Percentiles rank a stretch among this genome's conserved stretches.
Conservation (phyloP, 2,888 invertebrate genomes). For the Drosophila glabriapex region DNA sequence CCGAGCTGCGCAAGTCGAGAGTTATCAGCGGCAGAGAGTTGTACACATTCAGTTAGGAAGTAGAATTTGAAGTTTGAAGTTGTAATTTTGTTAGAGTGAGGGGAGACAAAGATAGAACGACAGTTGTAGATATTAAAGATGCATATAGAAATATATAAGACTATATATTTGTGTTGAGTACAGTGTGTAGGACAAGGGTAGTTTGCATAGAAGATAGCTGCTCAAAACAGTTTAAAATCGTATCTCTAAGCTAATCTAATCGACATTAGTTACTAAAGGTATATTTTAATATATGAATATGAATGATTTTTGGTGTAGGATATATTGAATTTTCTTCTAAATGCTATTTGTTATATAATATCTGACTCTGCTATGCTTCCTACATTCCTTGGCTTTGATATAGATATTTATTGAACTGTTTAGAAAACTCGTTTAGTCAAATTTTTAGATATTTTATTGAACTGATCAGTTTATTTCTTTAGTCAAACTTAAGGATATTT, state of each 20-base stretch:
- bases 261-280: background rate
- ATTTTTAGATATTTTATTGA: background rate
- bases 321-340: background rate
- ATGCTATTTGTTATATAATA: background rate
- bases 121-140: slow-evolving; percentile 25
- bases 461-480: too few species aligned
- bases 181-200: slow-evolving; percentile 26
- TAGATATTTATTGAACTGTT: background rate
- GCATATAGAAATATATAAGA: background rate
- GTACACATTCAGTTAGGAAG: slow-evolving; percentile 35
- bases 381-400: background rate
- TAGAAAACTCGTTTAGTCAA: background rate
- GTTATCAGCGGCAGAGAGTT: slow-evolving; percentile 65
- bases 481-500: background rate
- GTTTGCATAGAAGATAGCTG: slow-evolving; percentile 8
- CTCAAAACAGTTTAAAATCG: slow-evolving; percentile 11
- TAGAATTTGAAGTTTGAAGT: slow-evolving; percentile 50
- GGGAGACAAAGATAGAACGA: slow-evolving; percentile 32
- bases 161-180: slow-evolving; percentile 10
- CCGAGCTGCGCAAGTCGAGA: slow-evolving; percentile 88
- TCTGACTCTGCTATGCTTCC: background rate
- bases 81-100: slow-evolving; percentile 5
- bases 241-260: background rate
- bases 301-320: background rate
- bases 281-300: background rate